Evolutionary conservation across 2,888 invertebrate species (phyloP).

Genomic region (Xanthia icteritia): DNA sequence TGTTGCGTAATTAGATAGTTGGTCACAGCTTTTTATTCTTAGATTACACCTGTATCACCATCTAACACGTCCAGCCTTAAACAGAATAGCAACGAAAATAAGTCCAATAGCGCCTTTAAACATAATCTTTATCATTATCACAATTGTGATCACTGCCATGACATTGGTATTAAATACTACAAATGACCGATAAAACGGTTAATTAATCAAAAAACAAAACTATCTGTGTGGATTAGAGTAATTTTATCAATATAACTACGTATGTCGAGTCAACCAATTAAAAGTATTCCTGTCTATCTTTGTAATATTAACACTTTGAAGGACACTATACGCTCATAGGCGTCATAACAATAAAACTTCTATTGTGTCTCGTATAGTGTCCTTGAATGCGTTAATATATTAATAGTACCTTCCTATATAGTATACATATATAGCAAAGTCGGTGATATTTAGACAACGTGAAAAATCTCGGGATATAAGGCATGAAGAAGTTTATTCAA

Average conservation of each 20-base stretch:
- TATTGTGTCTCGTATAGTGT: too few relatives aligned
- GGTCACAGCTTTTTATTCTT: conserved; percentile 3
- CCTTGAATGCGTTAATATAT: too few relatives aligned
- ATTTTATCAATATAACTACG: background rate
- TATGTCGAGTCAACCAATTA: background rate
- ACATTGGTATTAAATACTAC: conserved; percentile 8
- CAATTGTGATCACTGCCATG: conserved; percentile 14
- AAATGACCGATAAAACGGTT: conserved; percentile 29
- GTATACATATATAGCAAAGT: background rate
- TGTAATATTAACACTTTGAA: background rate
- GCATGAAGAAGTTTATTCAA: background rate
- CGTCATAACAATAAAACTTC: too few relatives aligned
- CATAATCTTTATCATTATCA: background rate
- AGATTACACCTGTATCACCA: background rate
- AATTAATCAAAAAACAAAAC: conserved; percentile 15
- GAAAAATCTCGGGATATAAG: background rate
- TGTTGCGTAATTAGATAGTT: too few relatives aligned
- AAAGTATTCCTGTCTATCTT: background rate
- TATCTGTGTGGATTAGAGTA: conserved; percentile 28
- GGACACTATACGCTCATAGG: too few relatives aligned
- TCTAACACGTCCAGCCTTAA: conserved; percentile 17
- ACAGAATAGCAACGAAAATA: conserved; percentile 4
- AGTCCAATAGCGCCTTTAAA: background rate
- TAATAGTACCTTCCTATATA: background rate
- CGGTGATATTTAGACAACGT: background rate